Conservation (phyloP, 2,797 vertebrate species). For the Lerista edwardsae region DNA sequence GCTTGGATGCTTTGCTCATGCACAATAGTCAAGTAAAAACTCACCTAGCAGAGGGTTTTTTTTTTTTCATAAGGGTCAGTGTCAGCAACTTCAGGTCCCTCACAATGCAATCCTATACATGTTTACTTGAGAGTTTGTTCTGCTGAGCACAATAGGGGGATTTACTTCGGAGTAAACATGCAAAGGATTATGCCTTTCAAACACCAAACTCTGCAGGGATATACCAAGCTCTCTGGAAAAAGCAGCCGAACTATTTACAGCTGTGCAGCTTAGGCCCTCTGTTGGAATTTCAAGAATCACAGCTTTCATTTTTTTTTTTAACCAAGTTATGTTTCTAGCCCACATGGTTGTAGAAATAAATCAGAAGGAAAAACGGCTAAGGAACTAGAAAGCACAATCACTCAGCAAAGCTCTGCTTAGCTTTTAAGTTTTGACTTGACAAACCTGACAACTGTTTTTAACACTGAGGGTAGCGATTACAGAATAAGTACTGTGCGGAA, state of each 20-base stretch:
- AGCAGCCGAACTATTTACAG: slow-evolving; percentile 15
- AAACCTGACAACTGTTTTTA: background rate
- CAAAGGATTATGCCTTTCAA: background rate
- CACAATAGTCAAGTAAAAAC: background rate
- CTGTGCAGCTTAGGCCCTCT: background rate
- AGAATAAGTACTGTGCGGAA: background rate
- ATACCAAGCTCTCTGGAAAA: slow-evolving; percentile 18
- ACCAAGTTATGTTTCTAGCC: slow-evolving; percentile 1
- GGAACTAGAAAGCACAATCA: background rate
- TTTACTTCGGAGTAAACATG: too few species aligned
- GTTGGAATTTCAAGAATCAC: slow-evolving; percentile 4
- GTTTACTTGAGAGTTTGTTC: too few species aligned
- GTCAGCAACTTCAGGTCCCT: slow-evolving; percentile 29
- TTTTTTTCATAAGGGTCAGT: slow-evolving; percentile 26
- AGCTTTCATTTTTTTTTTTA: background rate
- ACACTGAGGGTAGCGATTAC: background rate
- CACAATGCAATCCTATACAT: too few species aligned
- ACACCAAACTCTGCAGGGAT: slow-evolving; percentile 26
- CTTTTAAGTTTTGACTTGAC: background rate
- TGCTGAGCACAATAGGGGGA: too few species aligned
- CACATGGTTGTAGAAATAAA: background rate
- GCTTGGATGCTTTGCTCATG: slow-evolving; percentile 31
- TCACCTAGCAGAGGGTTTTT: slow-evolving; percentile 26
- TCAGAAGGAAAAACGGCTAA: background rate
- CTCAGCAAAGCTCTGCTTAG: too few species aligned